Evolutionary conservation across 2,888 invertebrate genomes (phyloP).

Genomic region (Tuta absoluta): DNA sequence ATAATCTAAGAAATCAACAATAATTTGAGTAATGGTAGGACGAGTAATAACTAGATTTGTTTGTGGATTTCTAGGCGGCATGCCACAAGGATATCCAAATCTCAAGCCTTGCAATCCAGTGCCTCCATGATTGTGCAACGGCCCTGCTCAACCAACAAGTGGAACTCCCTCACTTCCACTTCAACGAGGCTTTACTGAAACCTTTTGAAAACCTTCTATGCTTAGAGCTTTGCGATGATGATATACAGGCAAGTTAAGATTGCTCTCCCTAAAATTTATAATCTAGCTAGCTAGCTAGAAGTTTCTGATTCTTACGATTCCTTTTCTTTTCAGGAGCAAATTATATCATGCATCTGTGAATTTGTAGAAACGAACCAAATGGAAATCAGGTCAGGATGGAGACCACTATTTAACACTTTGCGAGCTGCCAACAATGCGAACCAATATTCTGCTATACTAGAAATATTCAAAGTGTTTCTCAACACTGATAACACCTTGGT

Average conservation of each 20-base stretch:
- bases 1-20: too few relatives aligned
- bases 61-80: constrained; percentile 83
- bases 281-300: neutral
- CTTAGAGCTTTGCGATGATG: constrained; percentile 94
- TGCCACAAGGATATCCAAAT: constrained; percentile 94
- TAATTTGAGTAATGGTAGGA: too few relatives aligned
- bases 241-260: constrained; percentile 86
- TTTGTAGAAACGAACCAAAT: constrained; percentile 96
- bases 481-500: constrained; percentile 95
- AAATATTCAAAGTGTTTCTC: constrained; percentile 96
- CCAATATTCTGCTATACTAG: constrained; percentile 87
- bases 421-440: constrained; percentile 91
- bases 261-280: too few relatives aligned
- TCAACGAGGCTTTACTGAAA: constrained; percentile 96
- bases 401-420: constrained; percentile 96
- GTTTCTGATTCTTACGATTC: neutral
- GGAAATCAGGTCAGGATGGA: constrained; percentile 97
- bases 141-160: constrained; percentile 92
- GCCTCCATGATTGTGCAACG: constrained; percentile 95
- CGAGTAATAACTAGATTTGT: neutral
- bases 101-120: constrained; percentile 94
- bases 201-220: constrained; percentile 97
- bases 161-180: constrained; percentile 96
- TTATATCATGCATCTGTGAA: constrained; percentile 96
- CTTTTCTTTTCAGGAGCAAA: constrained; percentile 85